Evolutionary conservation across 2,113 vertebrate species (phyloP), one percentile per base, ranked within the genome.

Genomic region (Porphyrio hochstetteri): DNA sequence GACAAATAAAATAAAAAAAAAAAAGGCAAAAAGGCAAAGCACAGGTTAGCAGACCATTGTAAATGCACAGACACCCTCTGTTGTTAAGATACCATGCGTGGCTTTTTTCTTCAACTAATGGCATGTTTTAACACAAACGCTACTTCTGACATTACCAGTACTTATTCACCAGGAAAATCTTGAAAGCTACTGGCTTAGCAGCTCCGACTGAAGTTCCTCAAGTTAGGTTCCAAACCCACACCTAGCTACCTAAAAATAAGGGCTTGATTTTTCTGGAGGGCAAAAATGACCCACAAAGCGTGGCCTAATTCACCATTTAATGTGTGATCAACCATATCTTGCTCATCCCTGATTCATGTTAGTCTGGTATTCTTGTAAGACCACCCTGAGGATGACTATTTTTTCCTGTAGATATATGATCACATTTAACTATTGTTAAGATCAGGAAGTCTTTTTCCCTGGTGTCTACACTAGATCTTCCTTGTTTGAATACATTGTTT

Each of bases 1-100:
- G 65, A 96, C 27, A 96, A 93, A 98, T 68, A 59, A 27, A 53
- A 67, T 71, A 10, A 93, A 69, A 96, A 48, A 48, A 36, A n/a
- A 31, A 23, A 48, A 48, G 48, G 48, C 48, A 48, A 48, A 48
- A 48, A 48, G 48, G 48, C 48, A 48, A 72, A 86, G 55, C 15
- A 83, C 11, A 74, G 17, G 77, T 97, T 97, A 98, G 94, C 44
- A 88, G 36, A 90, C 33, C 13, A 38, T 14, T 71, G 56, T 25
- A 72, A 55, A 81, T 9, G 28, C 35, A 81, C 16, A 91, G 40
- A 13, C 16, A 88, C 46, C 11, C 18, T 82, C 38, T 65, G 16
- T 27, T 77, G 29, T 52, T 88, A 53, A 48, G 36, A 33, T 35
- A 46, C 8, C 75, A 9, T 3, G 18, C 53, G 46, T 5, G 2